Evolutionary conservation across 2,113 vertebrate genomes (phyloP), one percentile per base, ranked within the genome.

Genomic region (Synodontis membranacea): DNA sequence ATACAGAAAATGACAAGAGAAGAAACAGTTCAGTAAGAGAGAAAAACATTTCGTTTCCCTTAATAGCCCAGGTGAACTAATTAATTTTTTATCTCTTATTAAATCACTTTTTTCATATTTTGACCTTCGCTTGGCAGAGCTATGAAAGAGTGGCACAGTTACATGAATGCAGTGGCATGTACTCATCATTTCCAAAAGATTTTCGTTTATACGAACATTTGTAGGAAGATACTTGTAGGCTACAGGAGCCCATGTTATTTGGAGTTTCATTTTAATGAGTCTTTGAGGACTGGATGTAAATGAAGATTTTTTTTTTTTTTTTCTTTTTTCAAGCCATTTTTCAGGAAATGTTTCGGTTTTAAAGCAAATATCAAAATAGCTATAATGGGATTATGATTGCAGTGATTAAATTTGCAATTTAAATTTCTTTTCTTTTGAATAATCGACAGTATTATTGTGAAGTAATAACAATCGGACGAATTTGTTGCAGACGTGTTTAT

Each of bases 1-100:
- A 64, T 39, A 34, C 56, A 85, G 31, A 76, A 44, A 54, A 78
- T 66, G 56, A 85, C 75, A 79, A 46, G 83, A 60, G 76, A 84
- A 72, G 37, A 72, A 48, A n/a, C n/a, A n/a, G n/a, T n/a, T n/a
- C n/a, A n/a, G n/a, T n/a, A n/a, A n/a, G n/a, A 46, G 83, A 60
- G 76, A 84, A 72, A 48, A 72, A 48, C 37, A 37, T 80, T 80
- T 58, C 60, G 52, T 75, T 85, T 48, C 3, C 10, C 78, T 68
- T 80, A 80, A 80, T 54, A 76, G 84, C 31, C 48, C 58, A 86
- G 37, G 74, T 60, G 70, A 84, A 60, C 68, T 74, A 28, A 42
- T 74, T 84, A 70, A 75, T 25, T 76, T 25, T 76, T 62, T 56
- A 76, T 78, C 54, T 84, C 19, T 44, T 64, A 31, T 62, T 76